Percentiles rank a stretch among this genome's conserved stretches.
These are phyloP conservation scores for Meriones psammophilus DNA, from an alignment of 2,797 vertebrate genomes.

Conservation along the genomic window DNA sequence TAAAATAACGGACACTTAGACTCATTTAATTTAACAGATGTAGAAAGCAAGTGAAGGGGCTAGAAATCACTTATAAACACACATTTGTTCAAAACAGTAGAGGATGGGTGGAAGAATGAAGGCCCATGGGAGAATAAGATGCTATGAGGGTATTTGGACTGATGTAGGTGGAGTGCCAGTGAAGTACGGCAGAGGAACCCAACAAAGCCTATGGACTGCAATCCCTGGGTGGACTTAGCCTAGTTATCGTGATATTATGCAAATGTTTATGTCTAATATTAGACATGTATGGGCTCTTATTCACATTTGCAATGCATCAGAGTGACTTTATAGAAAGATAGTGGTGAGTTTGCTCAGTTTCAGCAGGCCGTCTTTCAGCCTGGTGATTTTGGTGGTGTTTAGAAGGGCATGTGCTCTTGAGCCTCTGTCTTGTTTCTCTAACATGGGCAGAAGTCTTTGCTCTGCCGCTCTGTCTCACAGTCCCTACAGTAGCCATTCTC, in stretches of 20 bases:
- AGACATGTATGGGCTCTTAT: neutral
- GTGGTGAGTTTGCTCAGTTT: neutral
- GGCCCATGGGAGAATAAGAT: neutral
- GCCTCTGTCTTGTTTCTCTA: neutral
- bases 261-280: conserved; percentile 8
- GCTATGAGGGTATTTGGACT: neutral
- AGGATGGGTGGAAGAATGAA: neutral
- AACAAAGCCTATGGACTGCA: neutral
- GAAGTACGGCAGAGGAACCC: neutral
- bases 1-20: neutral
- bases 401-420: neutral
- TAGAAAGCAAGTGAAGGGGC: neutral
- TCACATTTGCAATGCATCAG: conserved; percentile 32
- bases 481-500: neutral
- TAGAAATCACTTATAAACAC: conserved; percentile 45
- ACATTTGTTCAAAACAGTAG: neutral
- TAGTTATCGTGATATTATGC: conserved; percentile 15
- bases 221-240: neutral
- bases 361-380: neutral
- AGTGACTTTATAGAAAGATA: neutral
- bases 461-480: neutral
- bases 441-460: neutral
- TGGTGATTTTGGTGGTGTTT: neutral
- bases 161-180: neutral
- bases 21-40: neutral